Percentiles rank a stretch among this genome's conserved stretches.
Evolutionary conservation across 2,888 invertebrate species (phyloP).

Genomic region (Lepidochrysops patricia): DNA sequence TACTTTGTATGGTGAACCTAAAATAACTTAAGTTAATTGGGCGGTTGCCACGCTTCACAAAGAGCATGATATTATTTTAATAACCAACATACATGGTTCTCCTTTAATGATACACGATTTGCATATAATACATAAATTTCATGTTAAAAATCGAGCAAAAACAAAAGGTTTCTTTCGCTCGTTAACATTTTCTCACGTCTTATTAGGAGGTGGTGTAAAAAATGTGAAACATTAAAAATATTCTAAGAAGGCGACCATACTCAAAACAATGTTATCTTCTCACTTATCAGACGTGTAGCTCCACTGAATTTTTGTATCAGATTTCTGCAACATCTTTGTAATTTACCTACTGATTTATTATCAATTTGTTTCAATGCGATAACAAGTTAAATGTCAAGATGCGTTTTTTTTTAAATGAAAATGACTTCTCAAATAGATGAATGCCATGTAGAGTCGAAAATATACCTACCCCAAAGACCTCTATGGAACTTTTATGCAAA

Average conservation of each 20-base stretch:
- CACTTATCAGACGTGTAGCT: constrained; percentile 44
- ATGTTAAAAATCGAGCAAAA: constrained; percentile 2
- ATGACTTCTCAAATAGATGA: no score
- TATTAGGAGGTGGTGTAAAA: constrained; percentile 9
- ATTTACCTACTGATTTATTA: not conserved
- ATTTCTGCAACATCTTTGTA: constrained; percentile 5
- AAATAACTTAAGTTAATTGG: not conserved
- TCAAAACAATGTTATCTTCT: constrained; percentile 34
- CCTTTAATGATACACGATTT: not conserved
- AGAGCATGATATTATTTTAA: not conserved
- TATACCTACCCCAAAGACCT: no score
- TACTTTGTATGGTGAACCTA: not conserved
- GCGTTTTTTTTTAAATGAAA: not conserved
- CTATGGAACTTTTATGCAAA: no score
- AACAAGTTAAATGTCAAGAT: not conserved
- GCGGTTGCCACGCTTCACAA: not conserved
- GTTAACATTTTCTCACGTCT: constrained; percentile 25
- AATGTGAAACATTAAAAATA: constrained; percentile 23
- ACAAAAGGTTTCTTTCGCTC: constrained; percentile 12
- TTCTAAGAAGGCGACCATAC: constrained; percentile 44
- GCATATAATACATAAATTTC: not conserved
- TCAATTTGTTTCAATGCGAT: not conserved
- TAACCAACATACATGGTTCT: not conserved
- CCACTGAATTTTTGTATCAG: constrained; percentile 30
- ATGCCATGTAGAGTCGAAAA: no score